Evolutionary conservation across 2,113 vertebrate species (phyloP), one percentile per base, ranked within the genome.

Genomic region (Gavia stellata): DNA sequence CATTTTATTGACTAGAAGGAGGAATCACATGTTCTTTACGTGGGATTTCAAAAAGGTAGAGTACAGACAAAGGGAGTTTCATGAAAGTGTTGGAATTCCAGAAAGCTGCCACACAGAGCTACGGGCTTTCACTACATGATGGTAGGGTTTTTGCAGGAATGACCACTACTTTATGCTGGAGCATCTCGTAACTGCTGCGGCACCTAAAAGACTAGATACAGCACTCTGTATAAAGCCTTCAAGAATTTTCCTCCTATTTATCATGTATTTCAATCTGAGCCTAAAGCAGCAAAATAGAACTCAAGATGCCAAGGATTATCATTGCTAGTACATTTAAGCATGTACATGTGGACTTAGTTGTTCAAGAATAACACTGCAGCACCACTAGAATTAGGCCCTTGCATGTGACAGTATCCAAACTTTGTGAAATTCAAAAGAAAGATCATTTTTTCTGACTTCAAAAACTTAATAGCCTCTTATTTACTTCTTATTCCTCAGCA

Each of bases 51-150:
- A 91, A 93, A 62, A 78, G 26, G 52, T 25, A 58, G 18, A 81
- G 34, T 12, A 71, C 17, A 67, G 17, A 71, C 34, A 90, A 58
- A 68, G 80, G 49, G 12, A 62, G 58, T 36, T 85, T 44, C 11
- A 58, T 3, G 12, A 12, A 82, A 84, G 66, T 26, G 29, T 2
- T 50, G 38, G 13, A 84, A 94, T 73, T 89, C 17, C 56, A 91
- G 77, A 91, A 93, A 63, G 26, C 29, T 71, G 70, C n/a, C 47
- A 56, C 16, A 34, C 3, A 40, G 44, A 73, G 38, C 29, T 55
- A 63, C 9, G 0, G 0, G 47, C 44, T 56, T 44, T 68, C 23
- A 36, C 38, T 67, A 31, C 0, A 0, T 26, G 42, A 58, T 13
- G 20, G 14, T 31, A 12, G 12, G 4, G 2, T 36, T 87, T 68